phyloP scores from a whole-genome alignment of 2,888 invertebrate species.

The Drosophila quinaria region DNA sequence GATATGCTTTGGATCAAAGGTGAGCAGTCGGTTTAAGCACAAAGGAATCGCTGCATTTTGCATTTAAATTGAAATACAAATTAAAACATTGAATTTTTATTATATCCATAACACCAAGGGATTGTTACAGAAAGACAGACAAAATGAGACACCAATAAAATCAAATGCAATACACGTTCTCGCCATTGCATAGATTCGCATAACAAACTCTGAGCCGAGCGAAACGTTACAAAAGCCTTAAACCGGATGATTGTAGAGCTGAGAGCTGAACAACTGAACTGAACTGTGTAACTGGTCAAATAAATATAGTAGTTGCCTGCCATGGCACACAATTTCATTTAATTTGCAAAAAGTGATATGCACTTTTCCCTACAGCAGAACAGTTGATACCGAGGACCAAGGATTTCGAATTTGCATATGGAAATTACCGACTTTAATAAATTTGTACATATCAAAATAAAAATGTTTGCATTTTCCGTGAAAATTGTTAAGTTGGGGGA shows the following conservation, averaged over 20 bases:
- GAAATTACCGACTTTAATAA: conserved; percentile 13
- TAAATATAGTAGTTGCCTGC: not conserved
- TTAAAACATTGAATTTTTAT: conserved; percentile 11
- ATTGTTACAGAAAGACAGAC: not conserved
- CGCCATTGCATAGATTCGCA: conserved; percentile 9
- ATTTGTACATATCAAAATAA: not conserved
- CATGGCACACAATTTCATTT: conserved; percentile 52
- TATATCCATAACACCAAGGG: not conserved
- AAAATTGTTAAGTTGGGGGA: not conserved
- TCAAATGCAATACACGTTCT: conserved; percentile 54
- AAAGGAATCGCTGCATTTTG: conserved; percentile 35
- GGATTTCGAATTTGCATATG: conserved; percentile 38
- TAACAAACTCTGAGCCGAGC: conserved; percentile 11
- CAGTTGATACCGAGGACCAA: conserved; percentile 18
- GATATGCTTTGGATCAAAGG: conserved; percentile 4
- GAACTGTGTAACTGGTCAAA: not conserved
- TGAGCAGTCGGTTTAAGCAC: conserved; percentile 13
- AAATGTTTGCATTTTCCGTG: not conserved
- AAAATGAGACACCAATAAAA: conserved; percentile 8
- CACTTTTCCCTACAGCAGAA: conserved; percentile 32
- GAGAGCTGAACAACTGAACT: not conserved
- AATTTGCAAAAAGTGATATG: conserved; percentile 52
- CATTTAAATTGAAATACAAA: conserved; percentile 38
- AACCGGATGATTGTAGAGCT: conserved; percentile 19
- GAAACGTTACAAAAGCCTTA: conserved; percentile 18